Evolutionary conservation across 2,797 vertebrate genomes (phyloP).

Genomic region (Mycteria americana): DNA sequence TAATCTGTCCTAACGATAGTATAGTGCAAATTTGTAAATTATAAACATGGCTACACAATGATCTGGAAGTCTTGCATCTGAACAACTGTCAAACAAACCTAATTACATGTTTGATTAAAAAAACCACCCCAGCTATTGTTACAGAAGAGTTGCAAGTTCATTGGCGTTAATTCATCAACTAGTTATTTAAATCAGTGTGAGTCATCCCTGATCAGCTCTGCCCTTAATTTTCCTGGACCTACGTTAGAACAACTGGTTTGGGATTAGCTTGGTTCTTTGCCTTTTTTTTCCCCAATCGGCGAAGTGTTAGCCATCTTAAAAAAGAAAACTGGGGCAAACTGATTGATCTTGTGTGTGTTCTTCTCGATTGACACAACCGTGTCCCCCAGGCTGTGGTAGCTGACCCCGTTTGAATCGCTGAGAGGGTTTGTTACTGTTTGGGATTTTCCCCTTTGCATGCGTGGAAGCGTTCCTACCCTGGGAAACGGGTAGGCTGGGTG

Average conservation of each 20-base stretch:
- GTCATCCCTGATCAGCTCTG: neutral
- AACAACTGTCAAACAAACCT: neutral
- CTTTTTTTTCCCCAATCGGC: too few species aligned
- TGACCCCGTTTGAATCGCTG: neutral
- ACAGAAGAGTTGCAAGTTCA: neutral
- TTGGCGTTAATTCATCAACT: neutral
- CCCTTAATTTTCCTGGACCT: neutral
- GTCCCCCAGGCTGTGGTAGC: neutral
- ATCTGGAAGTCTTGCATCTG: neutral
- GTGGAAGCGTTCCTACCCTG: neutral
- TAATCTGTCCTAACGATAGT: too few species aligned
- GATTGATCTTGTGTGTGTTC: neutral
- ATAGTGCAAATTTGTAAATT: neutral
- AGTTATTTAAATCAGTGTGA: neutral
- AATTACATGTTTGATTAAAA: neutral
- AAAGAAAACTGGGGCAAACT: neutral
- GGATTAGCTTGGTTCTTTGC: neutral
- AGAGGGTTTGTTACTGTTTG: too few species aligned
- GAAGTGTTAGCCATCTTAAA: neutral
- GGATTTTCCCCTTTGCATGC: neutral
- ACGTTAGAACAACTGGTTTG: neutral
- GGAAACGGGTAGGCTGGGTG: neutral
- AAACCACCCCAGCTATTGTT: neutral
- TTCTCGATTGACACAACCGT: rapidly evolving
- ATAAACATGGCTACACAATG: neutral